Evolutionary conservation across 1,140 invertebrate species (phyloP).

Genomic region (Amphibalanus amphitrite): DNA sequence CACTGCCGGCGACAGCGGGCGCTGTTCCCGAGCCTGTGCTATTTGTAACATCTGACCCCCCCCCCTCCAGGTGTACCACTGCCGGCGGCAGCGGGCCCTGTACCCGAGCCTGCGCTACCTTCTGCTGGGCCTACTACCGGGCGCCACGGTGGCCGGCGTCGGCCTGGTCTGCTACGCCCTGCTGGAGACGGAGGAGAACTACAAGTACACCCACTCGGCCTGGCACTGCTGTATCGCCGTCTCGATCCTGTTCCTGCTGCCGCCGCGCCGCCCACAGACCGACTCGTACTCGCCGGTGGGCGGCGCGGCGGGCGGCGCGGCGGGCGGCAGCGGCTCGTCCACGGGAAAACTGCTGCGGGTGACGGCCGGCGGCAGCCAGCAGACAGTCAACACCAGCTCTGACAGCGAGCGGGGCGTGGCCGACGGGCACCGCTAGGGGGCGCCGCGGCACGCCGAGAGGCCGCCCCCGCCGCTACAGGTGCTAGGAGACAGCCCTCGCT

Average conservation of each 20-base stretch:
- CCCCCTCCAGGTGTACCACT: constrained; percentile 28
- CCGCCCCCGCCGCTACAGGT: too few relatives aligned
- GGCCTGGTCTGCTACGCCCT: constrained; percentile 68
- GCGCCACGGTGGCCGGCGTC: constrained; percentile 45
- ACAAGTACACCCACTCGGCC: constrained; percentile 63
- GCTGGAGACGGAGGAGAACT: constrained; percentile 51
- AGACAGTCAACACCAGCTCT: too few relatives aligned
- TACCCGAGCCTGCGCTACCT: constrained; percentile 27
- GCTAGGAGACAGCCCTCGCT: too few relatives aligned
- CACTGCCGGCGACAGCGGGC: constrained; percentile 21
- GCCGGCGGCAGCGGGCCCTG: constrained; percentile 21
- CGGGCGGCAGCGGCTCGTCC: too few relatives aligned
- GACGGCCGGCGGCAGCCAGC: too few relatives aligned
- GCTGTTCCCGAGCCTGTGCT: constrained; percentile 29
- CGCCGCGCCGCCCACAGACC: constrained; percentile 23
- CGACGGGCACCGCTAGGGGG: too few relatives aligned
- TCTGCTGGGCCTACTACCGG: constrained; percentile 46
- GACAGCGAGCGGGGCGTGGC: too few relatives aligned
- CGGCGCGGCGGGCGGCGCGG: neutral
- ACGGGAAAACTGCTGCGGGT: too few relatives aligned
- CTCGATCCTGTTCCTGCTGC: constrained; percentile 61
- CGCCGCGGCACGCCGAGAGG: too few relatives aligned
- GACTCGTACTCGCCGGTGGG: neutral
- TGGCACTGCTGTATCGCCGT: constrained; percentile 76
- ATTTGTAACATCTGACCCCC: too few relatives aligned